Conservation (phyloP, 2,888 invertebrate genomes). For the Auanema sp. region DNA sequence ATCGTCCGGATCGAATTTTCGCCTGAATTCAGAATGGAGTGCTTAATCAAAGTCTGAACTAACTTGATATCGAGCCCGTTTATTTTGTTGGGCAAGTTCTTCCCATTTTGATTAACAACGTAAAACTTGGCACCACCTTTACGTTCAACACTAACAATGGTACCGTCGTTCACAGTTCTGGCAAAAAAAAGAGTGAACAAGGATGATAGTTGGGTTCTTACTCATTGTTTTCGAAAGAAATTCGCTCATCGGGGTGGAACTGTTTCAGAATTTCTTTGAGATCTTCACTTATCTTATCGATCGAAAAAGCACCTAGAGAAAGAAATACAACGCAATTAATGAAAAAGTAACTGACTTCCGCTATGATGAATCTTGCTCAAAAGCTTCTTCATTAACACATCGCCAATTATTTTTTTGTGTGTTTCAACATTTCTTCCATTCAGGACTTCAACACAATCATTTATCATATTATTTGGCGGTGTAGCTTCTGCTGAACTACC, state of each 20-base stretch:
- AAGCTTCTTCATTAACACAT: no score
- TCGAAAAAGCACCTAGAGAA: slow-evolving; percentile 10
- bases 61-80: neutral
- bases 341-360: no score
- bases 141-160: no score
- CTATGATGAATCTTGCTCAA: no score
- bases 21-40: slow-evolving; percentile 1
- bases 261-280: slow-evolving; percentile 14
- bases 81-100: neutral
- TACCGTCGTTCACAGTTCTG: no score
- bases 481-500: no score
- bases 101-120: neutral
- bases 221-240: slow-evolving; percentile 12
- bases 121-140: neutral
- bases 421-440: no score
- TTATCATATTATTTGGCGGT: no score
- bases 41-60: neutral
- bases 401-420: no score
- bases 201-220: slow-evolving; percentile 4
- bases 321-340: neutral
- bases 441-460: no score
- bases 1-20: slow-evolving; percentile 14
- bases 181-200: no score
- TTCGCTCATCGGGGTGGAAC: slow-evolving; percentile 13
- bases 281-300: slow-evolving; percentile 5